Base-by-base conservation (phyloP, 2,888 invertebrate species). In the Arge pagana region DNA sequence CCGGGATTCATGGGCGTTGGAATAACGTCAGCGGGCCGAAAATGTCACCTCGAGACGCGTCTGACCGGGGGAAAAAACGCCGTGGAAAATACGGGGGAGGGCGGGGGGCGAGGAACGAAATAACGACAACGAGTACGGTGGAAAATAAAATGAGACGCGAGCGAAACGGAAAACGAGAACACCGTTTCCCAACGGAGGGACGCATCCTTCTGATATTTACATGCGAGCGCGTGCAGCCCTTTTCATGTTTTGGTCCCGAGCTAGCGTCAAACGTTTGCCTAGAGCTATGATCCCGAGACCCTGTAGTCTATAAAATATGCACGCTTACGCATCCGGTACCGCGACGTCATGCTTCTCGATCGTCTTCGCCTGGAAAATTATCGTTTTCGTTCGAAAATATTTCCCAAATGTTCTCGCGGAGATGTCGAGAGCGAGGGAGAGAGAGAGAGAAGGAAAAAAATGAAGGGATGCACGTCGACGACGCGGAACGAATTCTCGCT, bases 241-340 rank as follows among this genome's bases (percentile, higher is more conserved):
- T 62, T 63, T 60, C 61, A 59, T 62, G 65, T 65, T 62, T 35
- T 23, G 16, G n/a, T n/a, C n/a, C n/a, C n/a, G n/a, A n/a, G 18
- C 33, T 21, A 45, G 33, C 45, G 45, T 24, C 24, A 45, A 45
- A 45, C 23, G n/a, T 19, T 31, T n/a, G n/a, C n/a, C n/a, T n/a
- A n/a, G n/a, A n/a, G n/a, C n/a, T n/a, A n/a, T 7, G 10, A n/a
- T 23, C 11, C 30, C 26, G 18, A 42, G 3, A 24, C 7, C 40
- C 13, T 24, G 31, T n/a, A 42, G 33, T 45, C 45, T 18, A 45
- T 45, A 35, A 45, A 45, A 45, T 45, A 45, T 45, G 45, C 45
- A 45, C 35, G 11, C 23, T 2, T 19, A 33, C 33, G 45, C 33
- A 45, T 45, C 45, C 45, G 45, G 45, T 13, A 23, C 45, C n/a